phyloP scores from a whole-genome alignment of 2,113 vertebrate genomes.

The Alligator mississippiensis region DNA sequence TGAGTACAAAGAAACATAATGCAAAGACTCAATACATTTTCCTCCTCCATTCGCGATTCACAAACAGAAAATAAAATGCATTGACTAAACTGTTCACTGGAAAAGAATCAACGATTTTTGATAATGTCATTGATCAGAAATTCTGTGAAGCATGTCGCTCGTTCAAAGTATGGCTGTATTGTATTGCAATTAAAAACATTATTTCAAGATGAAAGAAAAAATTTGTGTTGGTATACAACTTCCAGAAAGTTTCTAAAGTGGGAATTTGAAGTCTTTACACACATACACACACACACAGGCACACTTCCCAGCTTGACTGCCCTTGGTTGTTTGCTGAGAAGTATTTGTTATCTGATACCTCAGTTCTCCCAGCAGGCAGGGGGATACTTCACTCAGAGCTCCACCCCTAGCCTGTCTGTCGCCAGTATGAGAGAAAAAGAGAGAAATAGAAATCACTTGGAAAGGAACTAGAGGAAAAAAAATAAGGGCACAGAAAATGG shows the following conservation, averaged over 20 bases:
- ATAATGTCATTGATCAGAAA: background rate
- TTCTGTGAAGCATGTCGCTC: background rate
- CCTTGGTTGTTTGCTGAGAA: background rate
- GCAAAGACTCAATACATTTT: background rate
- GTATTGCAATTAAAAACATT: background rate
- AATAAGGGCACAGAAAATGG: background rate
- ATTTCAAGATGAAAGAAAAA: slow-evolving; percentile 4
- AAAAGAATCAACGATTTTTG: background rate
- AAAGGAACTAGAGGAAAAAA: background rate
- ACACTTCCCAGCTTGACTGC: background rate
- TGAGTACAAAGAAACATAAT: background rate
- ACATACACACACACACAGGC: background rate
- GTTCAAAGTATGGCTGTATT: slow-evolving; percentile 56
- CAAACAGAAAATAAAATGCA: background rate
- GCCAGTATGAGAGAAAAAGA: background rate
- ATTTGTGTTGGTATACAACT: background rate
- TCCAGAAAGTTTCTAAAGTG: slow-evolving; percentile 11
- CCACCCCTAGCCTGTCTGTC: slow-evolving; percentile 29
- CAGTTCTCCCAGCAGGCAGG: background rate
- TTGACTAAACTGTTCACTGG: background rate
- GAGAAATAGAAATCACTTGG: background rate
- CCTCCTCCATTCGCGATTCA: background rate
- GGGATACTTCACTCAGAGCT: background rate
- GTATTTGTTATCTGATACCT: slow-evolving; percentile 30
- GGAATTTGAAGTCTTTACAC: background rate